A percentile compares a stretch with the other conserved stretches of the same genome.
Evolutionary conservation across 2,888 invertebrate genomes (phyloP).

Genomic region (Mythimna vitellina): DNA sequence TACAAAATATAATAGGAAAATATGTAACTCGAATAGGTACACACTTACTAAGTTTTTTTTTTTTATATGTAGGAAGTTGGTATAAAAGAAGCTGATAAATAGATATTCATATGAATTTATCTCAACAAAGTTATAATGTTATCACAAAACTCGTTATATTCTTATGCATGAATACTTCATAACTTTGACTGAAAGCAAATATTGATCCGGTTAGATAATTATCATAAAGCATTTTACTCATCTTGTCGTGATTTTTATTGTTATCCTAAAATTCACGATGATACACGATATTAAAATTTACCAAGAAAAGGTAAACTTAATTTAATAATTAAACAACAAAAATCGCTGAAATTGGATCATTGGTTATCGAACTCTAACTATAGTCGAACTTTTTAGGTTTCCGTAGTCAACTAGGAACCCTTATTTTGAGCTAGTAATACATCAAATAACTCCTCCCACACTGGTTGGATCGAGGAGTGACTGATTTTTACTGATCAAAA

Average conservation of each 20-base stretch:
- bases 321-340: neutral
- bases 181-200: conserved; percentile 24
- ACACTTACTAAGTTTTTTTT: neutral
- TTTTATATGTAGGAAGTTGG: neutral
- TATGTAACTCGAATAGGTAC: no score
- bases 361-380: neutral
- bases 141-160: conserved; percentile 29
- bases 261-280: neutral
- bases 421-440: no score
- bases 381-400: no score
- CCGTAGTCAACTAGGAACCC: no score
- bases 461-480: no score
- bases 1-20: no score
- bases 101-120: conserved; percentile 6
- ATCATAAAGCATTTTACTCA: conserved; percentile 6
- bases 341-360: neutral
- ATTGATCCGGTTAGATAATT: neutral
- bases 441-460: no score
- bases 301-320: neutral
- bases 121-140: conserved; percentile 26
- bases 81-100: conserved; percentile 1
- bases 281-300: no score
- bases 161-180: conserved; percentile 15
- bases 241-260: neutral
- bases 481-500: no score